These are phyloP conservation scores for Drosophila atroscutellata DNA, from an alignment of 2,888 invertebrate genomes.

Conservation along the genomic window DNA sequence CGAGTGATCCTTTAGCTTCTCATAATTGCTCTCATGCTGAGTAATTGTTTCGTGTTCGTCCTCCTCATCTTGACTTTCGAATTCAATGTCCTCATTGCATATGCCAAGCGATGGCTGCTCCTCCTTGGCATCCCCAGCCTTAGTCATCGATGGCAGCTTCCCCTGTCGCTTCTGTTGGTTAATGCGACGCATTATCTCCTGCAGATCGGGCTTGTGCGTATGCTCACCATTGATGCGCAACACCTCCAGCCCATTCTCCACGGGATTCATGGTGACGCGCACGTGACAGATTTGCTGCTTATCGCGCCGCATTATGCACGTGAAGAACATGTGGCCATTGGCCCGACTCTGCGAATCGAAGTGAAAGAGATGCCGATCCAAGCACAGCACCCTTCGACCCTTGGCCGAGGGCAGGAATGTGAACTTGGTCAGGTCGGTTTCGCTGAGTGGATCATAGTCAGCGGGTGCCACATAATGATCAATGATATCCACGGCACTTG, in stretches of 20 bases:
- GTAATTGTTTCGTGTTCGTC: slow-evolving; percentile 22
- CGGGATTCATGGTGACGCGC: slow-evolving; percentile 73
- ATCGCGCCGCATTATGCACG: slow-evolving; percentile 74
- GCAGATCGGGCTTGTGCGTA: slow-evolving; percentile 63
- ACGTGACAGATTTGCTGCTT: slow-evolving; percentile 77
- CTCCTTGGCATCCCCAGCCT: background rate
- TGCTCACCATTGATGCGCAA: slow-evolving; percentile 76
- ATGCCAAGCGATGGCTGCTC: slow-evolving; percentile 1
- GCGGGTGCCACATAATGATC: slow-evolving; percentile 47
- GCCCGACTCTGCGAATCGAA: slow-evolving; percentile 76
- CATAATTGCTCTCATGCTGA: slow-evolving; percentile 42
- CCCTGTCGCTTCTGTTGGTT: slow-evolving; percentile 50
- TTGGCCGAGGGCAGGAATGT: slow-evolving; percentile 80
- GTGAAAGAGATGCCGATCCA: slow-evolving; percentile 76
- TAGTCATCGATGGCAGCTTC: slow-evolving; percentile 1
- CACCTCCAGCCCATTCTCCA: slow-evolving; percentile 61
- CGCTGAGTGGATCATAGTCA: slow-evolving; percentile 59
- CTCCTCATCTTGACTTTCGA: slow-evolving; percentile 25
- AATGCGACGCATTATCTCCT: slow-evolving; percentile 64
- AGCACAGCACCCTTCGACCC: slow-evolving; percentile 77
- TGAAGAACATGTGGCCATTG: slow-evolving; percentile 77
- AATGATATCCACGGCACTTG: slow-evolving; percentile 56
- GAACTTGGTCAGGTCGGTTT: slow-evolving; percentile 69
- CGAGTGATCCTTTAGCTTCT: slow-evolving; percentile 25
- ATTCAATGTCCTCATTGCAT: slow-evolving; percentile 13